Evolutionary conservation across 1,140 invertebrate genomes (phyloP), one percentile per base, ranked within the genome.

Genomic region (Drosophila virilis): DNA sequence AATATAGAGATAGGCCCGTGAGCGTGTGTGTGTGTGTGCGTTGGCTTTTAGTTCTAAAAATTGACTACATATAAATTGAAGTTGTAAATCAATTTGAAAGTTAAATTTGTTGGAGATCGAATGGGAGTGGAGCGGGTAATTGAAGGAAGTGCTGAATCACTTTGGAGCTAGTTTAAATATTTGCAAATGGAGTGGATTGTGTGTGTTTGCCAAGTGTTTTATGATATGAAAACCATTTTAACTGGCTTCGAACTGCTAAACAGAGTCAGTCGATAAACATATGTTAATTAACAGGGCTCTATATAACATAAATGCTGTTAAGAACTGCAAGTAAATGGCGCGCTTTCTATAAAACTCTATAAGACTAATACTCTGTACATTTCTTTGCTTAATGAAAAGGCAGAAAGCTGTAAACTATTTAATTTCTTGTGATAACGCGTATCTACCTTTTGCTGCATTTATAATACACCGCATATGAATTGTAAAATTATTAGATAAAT

Each of bases 31-130:
- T 22, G 22, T 28, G 22, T 28, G 3, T 28, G 22, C 22, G 22
- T 28, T 33, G 6, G 32, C 12, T 38, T 64, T 65, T 52, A 33
- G 45, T 28, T 61, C 22, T 10, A 48, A 40, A 55, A 67, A 67
- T 67, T 67, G 17, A 3, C 35, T 8, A 35, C 35, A 37, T 57
- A 57, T 28, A 57, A 38, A 17, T 66, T 40, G 17, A 52, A 50
- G 58, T 54, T 59, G 69, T 60, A 48, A 67, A 68, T 55, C 65
- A 61, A 74, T 74, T 74, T 62, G 37, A 60, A 60, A 68, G 57
- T 67, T 67, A 58, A 50, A 67, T 48, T 40, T 58, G 17, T 28
- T 43, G 13, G 17, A 9, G 32, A 65, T 38, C 35, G 32, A 15
- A 15, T 33, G 1, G 17, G 8, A 55, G 15, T 45, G 13, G 15